Base-by-base conservation (phyloP, 2,797 vertebrate genomes). In the Carcharodon carcharias region DNA sequence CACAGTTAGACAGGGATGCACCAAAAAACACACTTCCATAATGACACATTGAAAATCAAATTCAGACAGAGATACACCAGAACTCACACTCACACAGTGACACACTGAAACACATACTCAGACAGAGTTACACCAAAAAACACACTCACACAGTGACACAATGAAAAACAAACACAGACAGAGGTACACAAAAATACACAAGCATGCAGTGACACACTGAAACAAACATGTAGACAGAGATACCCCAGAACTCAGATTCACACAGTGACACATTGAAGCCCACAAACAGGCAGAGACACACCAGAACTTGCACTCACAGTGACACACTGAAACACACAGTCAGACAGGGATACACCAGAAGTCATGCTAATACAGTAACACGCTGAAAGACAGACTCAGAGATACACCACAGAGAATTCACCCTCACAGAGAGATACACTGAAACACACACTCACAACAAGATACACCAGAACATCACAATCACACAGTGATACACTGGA, bases 191-290 rank as follows among this genome's bases (percentile, higher is more conserved):
- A 88, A n/a, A 21, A 65, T 18, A 71, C 58, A 67, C 2, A 67
- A 67, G 65, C 7, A 56, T 31, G 54, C 16, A 0, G 26, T n/a
- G 11, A 14, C n/a, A 96, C 40, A 73, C 50, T 21, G 45, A 28
- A 80, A 80, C 63, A 45, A 80, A 7, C 35, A 71, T 18, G 28
- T 12, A 16, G 73, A 40, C 35, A n/a, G 73, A 80, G 35, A 16
- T 40, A 80, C 35, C 4, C 73, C 73, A 40, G 31, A 80, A 40
- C 73, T 80, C 73, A 80, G 2, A 69, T 50, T 77, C 67, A 54
- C 45, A 77, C 65, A 58, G 50, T 69, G 23, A 96, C 73, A 95
- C 92, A 96, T 61, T 16, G 71, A 95, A n/a, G 3, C 73, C 18
- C 35, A 80, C 35, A 80, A 35, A 14, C 12, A n/a, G 2, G 2